Evolutionary conservation across 2,888 invertebrate genomes (phyloP), one percentile per base, ranked within the genome.

Genomic region (Seladonia tumulorum): DNA sequence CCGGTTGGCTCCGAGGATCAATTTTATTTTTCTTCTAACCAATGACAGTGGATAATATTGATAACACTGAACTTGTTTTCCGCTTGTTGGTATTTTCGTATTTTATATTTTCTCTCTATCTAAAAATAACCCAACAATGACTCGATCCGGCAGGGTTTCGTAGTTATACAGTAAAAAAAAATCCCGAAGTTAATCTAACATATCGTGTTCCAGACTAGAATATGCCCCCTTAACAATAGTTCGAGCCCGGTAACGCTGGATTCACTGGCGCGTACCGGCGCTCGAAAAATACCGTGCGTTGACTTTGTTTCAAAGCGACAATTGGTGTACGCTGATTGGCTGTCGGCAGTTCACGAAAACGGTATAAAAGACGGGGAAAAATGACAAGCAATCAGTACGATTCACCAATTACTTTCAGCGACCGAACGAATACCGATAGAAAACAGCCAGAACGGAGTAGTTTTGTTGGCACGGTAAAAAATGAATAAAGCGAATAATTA

Each of bases 261-360:
- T 60, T 25, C 60, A 60, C 25, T 25, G 12, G 25, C 12, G 60
- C 60, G 60, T 25, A 60, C 14, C n/a, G 3, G 22, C 25, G 60
- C 60, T 39, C 60, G 42, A 63, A 70, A 25, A 81, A 81, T 76
- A 71, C 49, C 39, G 16, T 49, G 68, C 73, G 16, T 39, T 79
- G 70, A 42, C 53, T 53, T 57, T 76, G 68, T 25, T 77, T 73
- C 60, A 60, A 60, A 60, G 60, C 60, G 60, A 60, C 60, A 60
- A 60, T 60, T 39, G 49, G 73, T 47, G 73, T 47, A n/a, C 49
- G 60, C 60, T 60, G 60, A 60, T 60, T 60, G 60, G 60, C 60
- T 60, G 25, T 25, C 60, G 60, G 25, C 60, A 25, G 60, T 25
- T 25, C 60, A 25, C 60, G 60, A 25, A 60, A 60, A 60, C 25